Evolutionary conservation across 2,888 invertebrate species (phyloP).

Genomic region (Holacanthella duospinosa): DNA sequence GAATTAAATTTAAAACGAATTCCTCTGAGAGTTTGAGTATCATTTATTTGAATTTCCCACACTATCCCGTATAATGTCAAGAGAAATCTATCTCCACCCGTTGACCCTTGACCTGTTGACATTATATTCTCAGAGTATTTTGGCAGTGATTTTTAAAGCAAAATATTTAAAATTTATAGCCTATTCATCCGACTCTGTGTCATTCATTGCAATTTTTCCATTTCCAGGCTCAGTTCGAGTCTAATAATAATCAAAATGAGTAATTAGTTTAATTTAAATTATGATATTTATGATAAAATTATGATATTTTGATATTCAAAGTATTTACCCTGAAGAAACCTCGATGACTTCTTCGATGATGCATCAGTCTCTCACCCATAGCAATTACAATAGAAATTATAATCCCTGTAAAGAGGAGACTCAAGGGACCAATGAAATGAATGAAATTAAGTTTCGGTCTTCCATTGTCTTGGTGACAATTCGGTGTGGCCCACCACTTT

Average conservation of each 20-base stretch:
- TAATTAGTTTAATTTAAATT: background rate
- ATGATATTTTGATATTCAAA: background rate
- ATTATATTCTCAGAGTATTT: too few species aligned
- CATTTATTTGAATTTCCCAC: too few species aligned
- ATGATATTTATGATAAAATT: background rate
- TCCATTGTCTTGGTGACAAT: constrained; percentile 19
- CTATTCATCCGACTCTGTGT: constrained; percentile 29
- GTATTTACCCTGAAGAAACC: constrained; percentile 35
- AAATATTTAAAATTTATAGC: too few species aligned
- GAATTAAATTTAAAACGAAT: too few species aligned
- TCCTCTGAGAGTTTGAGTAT: too few species aligned
- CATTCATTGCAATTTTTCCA: constrained; percentile 37
- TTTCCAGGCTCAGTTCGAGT: constrained; percentile 31
- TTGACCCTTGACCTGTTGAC: too few species aligned
- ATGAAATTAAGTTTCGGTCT: constrained; percentile 32
- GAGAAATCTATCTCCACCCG: too few species aligned
- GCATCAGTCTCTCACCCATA: constrained; percentile 30
- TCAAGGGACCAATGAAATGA: constrained; percentile 33
- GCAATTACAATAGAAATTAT: constrained; percentile 32
- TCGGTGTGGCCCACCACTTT: constrained; percentile 33
- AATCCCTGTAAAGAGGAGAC: constrained; percentile 31
- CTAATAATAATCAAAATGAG: constrained; percentile 5
- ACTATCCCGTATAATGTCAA: too few species aligned
- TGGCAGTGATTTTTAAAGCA: too few species aligned
- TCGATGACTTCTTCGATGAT: constrained; percentile 34